phyloP scores from a whole-genome alignment of 2,113 vertebrate genomes.

The human region DNA sequence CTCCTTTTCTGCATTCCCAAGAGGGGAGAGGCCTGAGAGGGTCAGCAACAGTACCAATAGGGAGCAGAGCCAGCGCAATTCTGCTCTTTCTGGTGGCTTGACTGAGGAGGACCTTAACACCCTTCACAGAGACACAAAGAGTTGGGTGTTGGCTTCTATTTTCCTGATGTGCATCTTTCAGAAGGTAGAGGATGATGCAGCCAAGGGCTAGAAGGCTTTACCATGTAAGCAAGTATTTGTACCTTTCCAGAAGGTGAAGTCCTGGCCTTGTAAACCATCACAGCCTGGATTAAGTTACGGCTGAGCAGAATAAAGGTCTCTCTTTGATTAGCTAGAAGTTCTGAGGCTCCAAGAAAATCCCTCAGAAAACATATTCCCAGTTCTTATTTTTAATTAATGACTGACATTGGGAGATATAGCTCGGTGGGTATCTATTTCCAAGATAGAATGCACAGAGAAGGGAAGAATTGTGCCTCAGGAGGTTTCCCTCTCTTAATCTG shows the following conservation, averaged over 20 bases:
- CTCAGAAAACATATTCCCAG: background rate
- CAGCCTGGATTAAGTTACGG: background rate
- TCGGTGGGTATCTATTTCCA: background rate
- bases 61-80: background rate
- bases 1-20: background rate
- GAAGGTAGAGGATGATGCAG: background rate
- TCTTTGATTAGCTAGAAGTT: background rate
- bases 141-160: background rate
- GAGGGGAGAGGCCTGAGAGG: too few species aligned
- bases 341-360: background rate
- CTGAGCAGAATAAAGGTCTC: background rate
- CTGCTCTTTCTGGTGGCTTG: background rate
- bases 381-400: background rate
- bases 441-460: background rate
- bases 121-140: background rate
- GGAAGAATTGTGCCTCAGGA: background rate
- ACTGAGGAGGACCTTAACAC: background rate
- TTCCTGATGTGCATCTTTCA: background rate
- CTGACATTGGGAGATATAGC: too few species aligned
- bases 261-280: background rate
- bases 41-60: background rate
- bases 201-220: background rate
- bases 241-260: background rate
- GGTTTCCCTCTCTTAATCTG: background rate
- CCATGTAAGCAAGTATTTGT: background rate